Evolutionary conservation across 2,888 invertebrate species (phyloP).

Genomic region (Polyommatus iphigenia): DNA sequence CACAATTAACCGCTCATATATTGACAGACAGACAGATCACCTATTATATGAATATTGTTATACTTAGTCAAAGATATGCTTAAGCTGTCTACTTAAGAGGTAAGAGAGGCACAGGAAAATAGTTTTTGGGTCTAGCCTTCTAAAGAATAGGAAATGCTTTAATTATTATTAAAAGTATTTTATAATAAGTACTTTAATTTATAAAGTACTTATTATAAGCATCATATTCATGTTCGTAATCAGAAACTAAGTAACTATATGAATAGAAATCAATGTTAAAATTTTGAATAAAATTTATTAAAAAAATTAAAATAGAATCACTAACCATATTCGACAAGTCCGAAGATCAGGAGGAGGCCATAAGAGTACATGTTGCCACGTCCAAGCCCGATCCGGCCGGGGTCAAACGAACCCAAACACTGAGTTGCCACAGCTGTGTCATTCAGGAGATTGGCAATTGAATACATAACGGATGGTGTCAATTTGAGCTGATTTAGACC

Average conservation of each 20-base stretch:
- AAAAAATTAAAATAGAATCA: slow-evolving; percentile 36
- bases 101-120: not conserved
- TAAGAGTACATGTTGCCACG: slow-evolving; percentile 45
- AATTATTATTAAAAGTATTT: too few relatives aligned
- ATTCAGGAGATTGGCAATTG: slow-evolving; percentile 36
- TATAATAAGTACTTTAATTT: too few relatives aligned
- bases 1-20: not conserved
- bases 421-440: slow-evolving; percentile 41
- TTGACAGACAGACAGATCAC: not conserved
- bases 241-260: too few relatives aligned
- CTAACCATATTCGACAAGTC: slow-evolving; percentile 57
- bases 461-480: slow-evolving; percentile 31
- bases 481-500: slow-evolving; percentile 32
- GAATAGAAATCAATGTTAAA: too few relatives aligned
- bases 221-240: too few relatives aligned
- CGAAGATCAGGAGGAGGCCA: slow-evolving; percentile 50
- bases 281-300: not conserved
- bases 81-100: not conserved
- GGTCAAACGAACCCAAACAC: slow-evolving; percentile 34
- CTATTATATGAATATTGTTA: not conserved
- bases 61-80: not conserved
- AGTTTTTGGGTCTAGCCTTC: not conserved
- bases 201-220: too few relatives aligned
- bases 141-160: too few relatives aligned
- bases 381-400: slow-evolving; percentile 44